phyloP scores from a whole-genome alignment of 2,113 vertebrate species.

The Coptodon rendalli region DNA sequence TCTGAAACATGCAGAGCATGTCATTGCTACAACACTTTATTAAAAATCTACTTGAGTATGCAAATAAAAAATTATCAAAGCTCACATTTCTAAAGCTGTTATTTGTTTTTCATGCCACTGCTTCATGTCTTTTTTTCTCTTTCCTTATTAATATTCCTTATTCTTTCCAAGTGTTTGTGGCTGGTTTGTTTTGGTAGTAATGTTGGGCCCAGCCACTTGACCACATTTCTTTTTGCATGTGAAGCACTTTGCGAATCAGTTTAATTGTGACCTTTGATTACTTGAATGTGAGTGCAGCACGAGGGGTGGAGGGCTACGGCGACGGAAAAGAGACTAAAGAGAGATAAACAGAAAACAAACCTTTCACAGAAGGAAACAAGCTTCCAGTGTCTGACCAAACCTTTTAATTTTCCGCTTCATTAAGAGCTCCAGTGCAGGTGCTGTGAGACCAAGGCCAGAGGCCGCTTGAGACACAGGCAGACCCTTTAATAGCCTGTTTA shows the following conservation, averaged over 20 bases:
- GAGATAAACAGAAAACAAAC: slow-evolving; percentile 30
- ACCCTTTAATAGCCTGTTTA: slow-evolving; percentile 69
- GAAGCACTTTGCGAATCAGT: slow-evolving; percentile 11
- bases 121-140: not conserved
- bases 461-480: slow-evolving; percentile 45
- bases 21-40: slow-evolving; percentile 4
- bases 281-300: slow-evolving; percentile 10
- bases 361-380: slow-evolving; percentile 53
- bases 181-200: not conserved
- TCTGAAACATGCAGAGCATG: not conserved
- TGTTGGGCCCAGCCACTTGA: not conserved
- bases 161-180: not conserved
- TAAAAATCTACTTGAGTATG: slow-evolving; percentile 28
- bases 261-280: slow-evolving; percentile 23
- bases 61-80: not conserved
- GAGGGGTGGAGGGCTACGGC: not conserved
- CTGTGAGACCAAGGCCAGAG: slow-evolving; percentile 54
- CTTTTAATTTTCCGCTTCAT: slow-evolving; percentile 76
- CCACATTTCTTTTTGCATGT: not conserved
- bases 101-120: not conserved
- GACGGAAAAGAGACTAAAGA: not conserved
- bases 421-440: slow-evolving; percentile 60
- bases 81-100: not conserved
- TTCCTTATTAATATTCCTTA: not conserved
- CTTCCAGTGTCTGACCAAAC: slow-evolving; percentile 55